phyloP scores from a whole-genome alignment of 2,888 invertebrate genomes.

The Hypolimnas misippus region DNA sequence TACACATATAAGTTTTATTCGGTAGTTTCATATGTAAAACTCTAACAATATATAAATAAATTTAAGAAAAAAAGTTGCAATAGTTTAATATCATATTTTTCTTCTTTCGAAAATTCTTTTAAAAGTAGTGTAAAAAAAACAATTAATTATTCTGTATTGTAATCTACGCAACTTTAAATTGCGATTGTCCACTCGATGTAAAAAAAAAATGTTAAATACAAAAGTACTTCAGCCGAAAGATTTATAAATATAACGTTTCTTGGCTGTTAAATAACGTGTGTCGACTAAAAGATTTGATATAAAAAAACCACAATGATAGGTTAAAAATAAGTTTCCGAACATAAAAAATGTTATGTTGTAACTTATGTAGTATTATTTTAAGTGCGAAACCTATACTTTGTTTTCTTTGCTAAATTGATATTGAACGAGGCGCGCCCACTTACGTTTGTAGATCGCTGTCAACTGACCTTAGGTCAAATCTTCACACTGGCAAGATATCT shows the following conservation, averaged over 20 bases:
- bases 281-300: neutral
- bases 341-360: too few species aligned
- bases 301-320: neutral
- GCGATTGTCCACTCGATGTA: neutral
- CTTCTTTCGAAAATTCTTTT: too few species aligned
- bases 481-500: conserved; percentile 45
- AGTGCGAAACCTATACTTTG: conserved; percentile 26
- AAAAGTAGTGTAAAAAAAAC: neutral
- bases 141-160: neutral
- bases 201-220: neutral
- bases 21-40: neutral
- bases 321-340: neutral
- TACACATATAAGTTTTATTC: too few species aligned
- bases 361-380: neutral
- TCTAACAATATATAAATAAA: neutral
- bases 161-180: neutral
- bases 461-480: conserved; percentile 64
- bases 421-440: conserved; percentile 53
- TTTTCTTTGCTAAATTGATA: conserved; percentile 37
- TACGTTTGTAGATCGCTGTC: conserved; percentile 67
- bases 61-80: too few species aligned
- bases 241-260: neutral
- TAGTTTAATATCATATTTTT: too few species aligned
- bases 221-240: neutral
- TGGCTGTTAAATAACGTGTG: neutral